Evolutionary conservation across 2,797 vertebrate genomes (phyloP), one percentile per base, ranked within the genome.

Genomic region (Tarsius wallacei): DNA sequence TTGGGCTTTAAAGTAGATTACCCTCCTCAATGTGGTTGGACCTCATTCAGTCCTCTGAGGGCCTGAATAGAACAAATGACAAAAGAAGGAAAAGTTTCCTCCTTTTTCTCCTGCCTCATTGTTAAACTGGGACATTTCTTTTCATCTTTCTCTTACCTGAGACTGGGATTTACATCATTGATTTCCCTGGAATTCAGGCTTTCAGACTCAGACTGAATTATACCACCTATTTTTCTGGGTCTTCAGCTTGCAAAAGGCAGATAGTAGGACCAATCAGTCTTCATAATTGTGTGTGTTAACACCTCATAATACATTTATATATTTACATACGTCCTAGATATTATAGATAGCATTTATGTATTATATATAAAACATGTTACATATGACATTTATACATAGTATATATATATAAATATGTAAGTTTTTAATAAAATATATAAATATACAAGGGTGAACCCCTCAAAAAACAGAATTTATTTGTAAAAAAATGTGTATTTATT

Each of bases 11-110:
- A 42, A 82, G 53, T 28, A 76, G 15, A 24, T 36, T 21, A 0
- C 2, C 16, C 21, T 87, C 24, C 6, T 42, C 1, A 22, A 2
- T 17, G 4, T 42, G 17, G 15, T 2, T 73, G 5, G 2, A 3
- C 19, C 51, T 16, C 36, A 64, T 36, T 1, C 13, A 13, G 22
- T 33, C 3, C 1, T 61, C 14, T 24, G 5, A 42, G 14, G 33
- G 8, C 1, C 28, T 89, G 9, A 22, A 42, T 3, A 68, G 12
- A 8, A 57, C 10, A 24, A 3, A 63, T 33, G 42, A 12, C 3
- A 81, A 42, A 61, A 1, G 19, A 63, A 77, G 26, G 10, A 77
- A 0, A 24, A 31, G 22, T 83, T 9, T 24, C 0, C 9, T 26
- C 0, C 7, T 64, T 90, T 33, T 70, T 47, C 26, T n/a, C 33